Evolutionary conservation across 2,113 vertebrate species (phyloP), one percentile per base, ranked within the genome.

Genomic region (Chaetorhynchus papuensis): DNA sequence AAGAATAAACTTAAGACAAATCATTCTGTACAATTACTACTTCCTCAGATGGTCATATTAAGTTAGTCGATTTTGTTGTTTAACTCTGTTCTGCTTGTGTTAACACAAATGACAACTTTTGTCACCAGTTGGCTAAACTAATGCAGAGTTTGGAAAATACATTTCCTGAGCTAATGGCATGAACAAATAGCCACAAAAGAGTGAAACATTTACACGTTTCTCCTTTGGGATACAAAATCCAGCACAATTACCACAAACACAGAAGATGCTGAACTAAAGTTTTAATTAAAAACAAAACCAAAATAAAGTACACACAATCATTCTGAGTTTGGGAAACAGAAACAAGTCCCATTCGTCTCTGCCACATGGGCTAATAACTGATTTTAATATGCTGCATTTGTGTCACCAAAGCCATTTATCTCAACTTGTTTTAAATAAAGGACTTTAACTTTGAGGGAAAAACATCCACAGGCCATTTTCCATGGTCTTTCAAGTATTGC

Each of bases 201-300:
- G 78, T 63, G 83, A 95, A 95, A 39, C 92, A 91, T 96, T 93
- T 82, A 76, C 81, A 93, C 66, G 2, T 87, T 93, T 85, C 53
- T 96, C 91, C 93, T 87, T 91, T 96, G 94, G 93, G 96, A 96
- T 89, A 59, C 53, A 39, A 96, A 91, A 35, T 89, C 87, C 69
- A 84, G 23, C 61, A 61, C 79, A 84, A 95, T 96, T 91, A 93
- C 89, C 82, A 54, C 63, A 88, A 94, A 80, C 54, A 91, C 94
- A 90, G 93, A 93, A 94, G 91, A 87, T 76, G 28, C 23, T 87
- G 78, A 76, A 70, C 74, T 76, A 59, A 33, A 70, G 14, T 72
- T 96, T 83, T 88, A 96, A 94, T 97, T 93, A 85, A 93, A 94
- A 91, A 66, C 94, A 96, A 96, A 96, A 96, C 17, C 87, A 91